Conservation (phyloP, 2,113 vertebrate genomes). For the Callopanchax toddi region DNA sequence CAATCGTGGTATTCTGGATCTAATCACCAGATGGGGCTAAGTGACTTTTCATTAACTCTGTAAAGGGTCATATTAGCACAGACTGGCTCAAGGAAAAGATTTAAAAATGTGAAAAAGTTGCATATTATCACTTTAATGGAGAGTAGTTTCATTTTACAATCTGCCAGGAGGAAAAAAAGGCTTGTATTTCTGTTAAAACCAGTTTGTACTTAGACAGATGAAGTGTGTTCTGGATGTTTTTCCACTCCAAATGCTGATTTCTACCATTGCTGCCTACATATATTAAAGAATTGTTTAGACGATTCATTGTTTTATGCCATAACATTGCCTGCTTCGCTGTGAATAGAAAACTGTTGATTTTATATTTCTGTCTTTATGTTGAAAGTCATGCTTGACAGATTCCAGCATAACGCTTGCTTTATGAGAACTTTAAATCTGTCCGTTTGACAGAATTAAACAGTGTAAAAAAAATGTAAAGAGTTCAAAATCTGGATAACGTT, state of each 20-base stretch:
- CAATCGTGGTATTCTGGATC: too few species aligned
- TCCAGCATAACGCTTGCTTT: conserved; percentile 14
- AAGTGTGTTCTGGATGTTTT: conserved; percentile 66
- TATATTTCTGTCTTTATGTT: conserved; percentile 45
- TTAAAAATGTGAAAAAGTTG: too few species aligned
- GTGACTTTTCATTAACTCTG: too few species aligned
- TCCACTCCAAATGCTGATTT: conserved; percentile 75
- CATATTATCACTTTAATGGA: neutral
- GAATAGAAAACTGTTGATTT: neutral
- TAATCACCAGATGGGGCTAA: too few species aligned
- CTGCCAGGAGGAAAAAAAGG: conserved; percentile 54
- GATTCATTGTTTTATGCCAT: conserved; percentile 63
- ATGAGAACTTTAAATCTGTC: neutral
- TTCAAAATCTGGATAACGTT: neutral
- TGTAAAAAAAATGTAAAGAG: neutral
- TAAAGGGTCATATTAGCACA: too few species aligned
- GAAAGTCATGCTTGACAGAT: conserved; percentile 49
- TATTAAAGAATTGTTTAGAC: conserved; percentile 61
- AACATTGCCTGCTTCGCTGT: conserved; percentile 39
- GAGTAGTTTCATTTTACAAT: conserved; percentile 62
- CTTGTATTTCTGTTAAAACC: conserved; percentile 62
- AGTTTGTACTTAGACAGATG: conserved; percentile 66
- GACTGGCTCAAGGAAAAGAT: too few species aligned
- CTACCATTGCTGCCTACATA: conserved; percentile 78
- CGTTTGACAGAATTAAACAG: too few species aligned